phyloP scores from a whole-genome alignment of 2,888 invertebrate genomes.

The Nomada flava region DNA sequence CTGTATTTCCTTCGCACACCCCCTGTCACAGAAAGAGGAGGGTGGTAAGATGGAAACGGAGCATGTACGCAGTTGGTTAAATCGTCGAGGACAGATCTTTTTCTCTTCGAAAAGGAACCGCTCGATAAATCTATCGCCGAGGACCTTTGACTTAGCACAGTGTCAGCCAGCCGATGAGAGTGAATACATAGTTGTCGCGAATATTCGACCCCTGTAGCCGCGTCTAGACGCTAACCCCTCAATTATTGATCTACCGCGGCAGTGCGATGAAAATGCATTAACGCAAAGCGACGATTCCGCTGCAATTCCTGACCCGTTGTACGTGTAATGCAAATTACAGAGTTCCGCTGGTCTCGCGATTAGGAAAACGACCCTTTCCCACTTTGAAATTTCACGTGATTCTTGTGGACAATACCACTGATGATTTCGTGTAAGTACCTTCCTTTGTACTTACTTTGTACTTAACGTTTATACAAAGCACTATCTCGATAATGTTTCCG shows the following conservation, averaged over 20 bases:
- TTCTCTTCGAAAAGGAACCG: conserved; percentile 50
- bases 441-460: no score
- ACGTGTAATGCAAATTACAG: conserved; percentile 26
- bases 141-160: conserved; percentile 70
- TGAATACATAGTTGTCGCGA: conserved; percentile 63
- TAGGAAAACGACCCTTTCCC: conserved; percentile 4
- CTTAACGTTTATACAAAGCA: background rate
- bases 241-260: conserved; percentile 76
- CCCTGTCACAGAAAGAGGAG: background rate
- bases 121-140: conserved; percentile 71
- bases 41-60: conserved; percentile 13
- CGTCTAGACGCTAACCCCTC: conserved; percentile 69
- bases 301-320: conserved; percentile 44
- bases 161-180: conserved; percentile 56
- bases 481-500: conserved; percentile 15
- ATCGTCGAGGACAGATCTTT: conserved; percentile 48
- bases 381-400: background rate
- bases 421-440: no score
- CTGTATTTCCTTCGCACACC: background rate
- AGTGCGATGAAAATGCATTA: conserved; percentile 75
- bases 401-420: no score
- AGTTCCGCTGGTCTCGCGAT: background rate
- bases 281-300: conserved; percentile 72
- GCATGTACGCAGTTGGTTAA: conserved; percentile 20
- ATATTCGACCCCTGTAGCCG: conserved; percentile 54